phyloP scores from a whole-genome alignment of 1,140 invertebrate genomes.

The Drosophila kanapiae region DNA sequence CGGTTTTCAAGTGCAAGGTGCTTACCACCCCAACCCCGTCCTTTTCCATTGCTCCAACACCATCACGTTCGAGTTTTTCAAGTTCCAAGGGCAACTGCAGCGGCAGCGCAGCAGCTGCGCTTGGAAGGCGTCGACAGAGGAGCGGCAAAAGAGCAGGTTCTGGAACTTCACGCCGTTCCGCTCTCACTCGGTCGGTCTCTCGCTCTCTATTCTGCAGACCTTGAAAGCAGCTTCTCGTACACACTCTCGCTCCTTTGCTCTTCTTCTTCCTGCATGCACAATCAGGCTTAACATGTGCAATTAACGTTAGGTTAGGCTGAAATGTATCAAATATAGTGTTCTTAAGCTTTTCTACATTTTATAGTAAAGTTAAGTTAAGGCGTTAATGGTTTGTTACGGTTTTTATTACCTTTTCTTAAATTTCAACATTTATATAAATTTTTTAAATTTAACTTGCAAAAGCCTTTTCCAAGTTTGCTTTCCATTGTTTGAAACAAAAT shows the following conservation, averaged over 20 bases:
- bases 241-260: background rate
- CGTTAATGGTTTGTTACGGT: no score
- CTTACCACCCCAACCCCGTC: background rate
- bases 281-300: background rate
- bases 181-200: background rate
- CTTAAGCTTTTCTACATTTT: background rate
- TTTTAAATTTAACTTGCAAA: no score
- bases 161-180: constrained; percentile 15
- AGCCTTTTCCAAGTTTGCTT: background rate
- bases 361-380: no score
- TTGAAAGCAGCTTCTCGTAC: constrained; percentile 71
- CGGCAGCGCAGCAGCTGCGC: constrained; percentile 57
- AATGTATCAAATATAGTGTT: background rate
- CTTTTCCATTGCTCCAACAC: background rate
- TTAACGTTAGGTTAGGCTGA: background rate
- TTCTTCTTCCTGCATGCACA: constrained; percentile 2
- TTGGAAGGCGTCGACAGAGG: constrained; percentile 16
- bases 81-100: constrained; percentile 81
- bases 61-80: constrained; percentile 14
- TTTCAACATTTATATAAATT: no score
- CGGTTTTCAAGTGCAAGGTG: constrained; percentile 81
- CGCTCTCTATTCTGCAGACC: constrained; percentile 64
- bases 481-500: background rate
- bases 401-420: no score
- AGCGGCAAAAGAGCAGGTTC: constrained; percentile 27